A percentile compares a stretch with the other conserved stretches of the same genome.
phyloP scores from a whole-genome alignment of 2,888 invertebrate genomes.

The Herminia tarsipennalis region DNA sequence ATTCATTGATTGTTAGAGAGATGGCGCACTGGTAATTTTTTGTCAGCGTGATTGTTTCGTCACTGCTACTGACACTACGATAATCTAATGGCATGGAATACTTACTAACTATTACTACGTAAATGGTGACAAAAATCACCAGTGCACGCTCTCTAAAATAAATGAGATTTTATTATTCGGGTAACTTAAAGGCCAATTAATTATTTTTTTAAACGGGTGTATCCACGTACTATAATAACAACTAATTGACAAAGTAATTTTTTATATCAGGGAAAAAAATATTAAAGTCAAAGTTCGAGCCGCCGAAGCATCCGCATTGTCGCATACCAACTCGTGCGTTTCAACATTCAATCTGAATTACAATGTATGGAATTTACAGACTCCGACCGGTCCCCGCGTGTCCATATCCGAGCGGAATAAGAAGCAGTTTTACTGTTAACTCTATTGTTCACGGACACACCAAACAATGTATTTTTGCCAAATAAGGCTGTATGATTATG shows the following conservation, averaged over 20 bases:
- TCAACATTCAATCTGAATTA: constrained; percentile 81
- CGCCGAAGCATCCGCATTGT: constrained; percentile 68
- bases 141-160: neutral
- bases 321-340: constrained; percentile 80
- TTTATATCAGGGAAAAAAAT: neutral
- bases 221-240: too few relatives aligned
- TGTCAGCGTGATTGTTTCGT: too few relatives aligned
- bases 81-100: too few relatives aligned
- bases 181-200: too few relatives aligned
- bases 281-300: constrained; percentile 30
- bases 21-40: too few relatives aligned
- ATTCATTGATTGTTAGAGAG: too few relatives aligned
- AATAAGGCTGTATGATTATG: constrained; percentile 82
- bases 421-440: constrained; percentile 82
- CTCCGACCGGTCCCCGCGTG: constrained; percentile 63
- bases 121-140: neutral
- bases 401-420: constrained; percentile 83
- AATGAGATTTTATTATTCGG: too few relatives aligned
- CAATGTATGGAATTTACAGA: constrained; percentile 79
- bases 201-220: too few relatives aligned
- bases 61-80: too few relatives aligned
- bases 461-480: constrained; percentile 81
- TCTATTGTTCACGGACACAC: constrained; percentile 79
- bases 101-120: neutral
- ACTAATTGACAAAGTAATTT: too few relatives aligned